A percentile compares a stretch with the other conserved stretches of the same genome.
Evolutionary conservation across 35 echinoderm and acorn worm genomes (phyloP).

Genomic region (Amphiura filiformis): DNA sequence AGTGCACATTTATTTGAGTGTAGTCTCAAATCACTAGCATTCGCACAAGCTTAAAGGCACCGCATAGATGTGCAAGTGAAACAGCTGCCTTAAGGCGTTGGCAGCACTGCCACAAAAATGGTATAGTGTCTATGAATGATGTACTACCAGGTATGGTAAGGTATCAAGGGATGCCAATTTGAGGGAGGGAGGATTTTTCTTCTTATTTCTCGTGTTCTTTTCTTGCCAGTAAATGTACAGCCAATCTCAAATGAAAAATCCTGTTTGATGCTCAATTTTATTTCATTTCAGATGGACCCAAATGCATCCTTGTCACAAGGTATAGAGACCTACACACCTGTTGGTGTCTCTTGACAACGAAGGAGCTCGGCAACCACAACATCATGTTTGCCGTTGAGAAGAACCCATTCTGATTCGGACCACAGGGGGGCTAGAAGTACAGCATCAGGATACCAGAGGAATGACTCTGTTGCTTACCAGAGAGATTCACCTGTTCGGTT

Average conservation of each 20-base stretch:
- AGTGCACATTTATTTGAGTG: too few species aligned
- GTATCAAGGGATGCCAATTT: not conserved
- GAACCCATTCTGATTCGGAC: conserved; percentile 4
- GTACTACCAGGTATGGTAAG: too few species aligned
- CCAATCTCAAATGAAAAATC: too few species aligned
- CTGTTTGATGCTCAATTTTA: not conserved
- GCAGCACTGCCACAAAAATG: too few species aligned
- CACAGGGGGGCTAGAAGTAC: not conserved
- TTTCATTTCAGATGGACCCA: conserved; percentile 16
- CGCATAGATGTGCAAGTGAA: too few species aligned
- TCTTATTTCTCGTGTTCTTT: too few species aligned
- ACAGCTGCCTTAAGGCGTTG: too few species aligned
- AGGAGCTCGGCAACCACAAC: not conserved
- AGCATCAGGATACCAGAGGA: not conserved
- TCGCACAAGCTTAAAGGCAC: too few species aligned
- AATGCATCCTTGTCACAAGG: conserved; percentile 31
- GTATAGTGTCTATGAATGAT: too few species aligned
- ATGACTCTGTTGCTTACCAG: not conserved
- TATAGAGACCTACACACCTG: not conserved
- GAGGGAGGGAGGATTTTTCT: too few species aligned
- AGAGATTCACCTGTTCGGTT: not conserved
- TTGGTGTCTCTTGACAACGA: not conserved
- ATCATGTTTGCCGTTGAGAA: not conserved
- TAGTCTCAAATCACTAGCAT: too few species aligned
- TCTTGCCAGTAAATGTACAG: too few species aligned